Evolutionary conservation across 2,797 vertebrate genomes (phyloP).

Genomic region (Malacoraja senta): DNA sequence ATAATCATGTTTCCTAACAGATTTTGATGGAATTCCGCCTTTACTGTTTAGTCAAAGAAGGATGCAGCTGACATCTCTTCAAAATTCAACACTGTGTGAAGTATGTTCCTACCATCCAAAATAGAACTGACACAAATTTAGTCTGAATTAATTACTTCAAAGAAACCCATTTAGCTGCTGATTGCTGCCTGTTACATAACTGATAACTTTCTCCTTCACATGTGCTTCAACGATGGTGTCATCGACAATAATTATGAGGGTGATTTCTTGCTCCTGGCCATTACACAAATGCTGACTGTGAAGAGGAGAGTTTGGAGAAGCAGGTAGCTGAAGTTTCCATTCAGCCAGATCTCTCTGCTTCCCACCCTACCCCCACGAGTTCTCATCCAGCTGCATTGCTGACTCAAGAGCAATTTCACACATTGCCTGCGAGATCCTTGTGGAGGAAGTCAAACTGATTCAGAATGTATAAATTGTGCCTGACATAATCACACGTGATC

Average conservation of each 20-base stretch:
- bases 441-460: slow-evolving; percentile 18
- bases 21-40: neutral
- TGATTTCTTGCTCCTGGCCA: neutral
- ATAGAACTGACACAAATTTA: neutral
- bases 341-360: neutral
- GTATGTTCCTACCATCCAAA: neutral
- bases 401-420: neutral
- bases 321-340: neutral
- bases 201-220: neutral
- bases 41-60: neutral
- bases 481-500: neutral
- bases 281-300: neutral
- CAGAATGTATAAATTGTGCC: neutral
- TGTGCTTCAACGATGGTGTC: neutral
- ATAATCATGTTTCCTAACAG: neutral
- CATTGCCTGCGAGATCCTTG: neutral
- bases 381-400: neutral
- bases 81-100: neutral
- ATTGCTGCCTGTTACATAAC: neutral
- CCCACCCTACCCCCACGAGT: no score
- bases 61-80: neutral
- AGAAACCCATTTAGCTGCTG: neutral
- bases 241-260: neutral
- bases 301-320: neutral
- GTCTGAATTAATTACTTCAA: slow-evolving; percentile 22